Percentiles rank a stretch among this genome's conserved stretches.
These are phyloP conservation scores for Monomorium pharaonis DNA, from an alignment of 1,140 invertebrate genomes.

Conservation along the genomic window DNA sequence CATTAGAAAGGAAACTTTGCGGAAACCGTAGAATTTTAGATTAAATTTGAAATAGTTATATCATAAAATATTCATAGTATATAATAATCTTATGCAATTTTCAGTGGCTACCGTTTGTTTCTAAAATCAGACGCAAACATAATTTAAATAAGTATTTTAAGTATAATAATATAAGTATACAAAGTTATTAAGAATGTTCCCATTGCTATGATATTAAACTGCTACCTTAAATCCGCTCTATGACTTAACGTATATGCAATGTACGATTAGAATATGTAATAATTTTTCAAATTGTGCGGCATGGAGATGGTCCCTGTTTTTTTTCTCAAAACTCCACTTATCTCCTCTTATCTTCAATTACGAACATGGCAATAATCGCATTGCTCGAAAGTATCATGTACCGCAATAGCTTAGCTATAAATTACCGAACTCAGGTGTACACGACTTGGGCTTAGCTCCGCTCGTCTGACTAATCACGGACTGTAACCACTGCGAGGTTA, in stretches of 20 bases:
- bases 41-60: constrained; percentile 55
- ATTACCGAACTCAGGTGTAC: constrained; percentile 59
- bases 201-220: not conserved
- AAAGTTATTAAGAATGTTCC: not conserved
- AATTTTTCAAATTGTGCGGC: not conserved
- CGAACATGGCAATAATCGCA: constrained; percentile 8
- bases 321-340: too few relatives aligned
- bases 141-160: not conserved
- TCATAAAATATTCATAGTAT: constrained; percentile 50
- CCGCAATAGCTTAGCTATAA: constrained; percentile 29
- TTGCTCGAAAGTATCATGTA: constrained; percentile 26
- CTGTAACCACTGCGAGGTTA: constrained; percentile 59
- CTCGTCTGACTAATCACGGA: constrained; percentile 60
- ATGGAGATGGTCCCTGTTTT: not conserved
- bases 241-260: not conserved
- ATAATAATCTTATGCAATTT: constrained; percentile 40
- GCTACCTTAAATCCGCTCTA: not conserved
- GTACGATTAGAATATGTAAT: not conserved
- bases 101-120: constrained; percentile 7
- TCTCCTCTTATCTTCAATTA: not conserved
- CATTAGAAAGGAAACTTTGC: constrained; percentile 42
- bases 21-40: constrained; percentile 35
- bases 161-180: not conserved
- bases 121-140: not conserved
- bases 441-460: constrained; percentile 49